phyloP scores from a whole-genome alignment of 2,113 vertebrate species.

The Spheniscus mendiculus region DNA sequence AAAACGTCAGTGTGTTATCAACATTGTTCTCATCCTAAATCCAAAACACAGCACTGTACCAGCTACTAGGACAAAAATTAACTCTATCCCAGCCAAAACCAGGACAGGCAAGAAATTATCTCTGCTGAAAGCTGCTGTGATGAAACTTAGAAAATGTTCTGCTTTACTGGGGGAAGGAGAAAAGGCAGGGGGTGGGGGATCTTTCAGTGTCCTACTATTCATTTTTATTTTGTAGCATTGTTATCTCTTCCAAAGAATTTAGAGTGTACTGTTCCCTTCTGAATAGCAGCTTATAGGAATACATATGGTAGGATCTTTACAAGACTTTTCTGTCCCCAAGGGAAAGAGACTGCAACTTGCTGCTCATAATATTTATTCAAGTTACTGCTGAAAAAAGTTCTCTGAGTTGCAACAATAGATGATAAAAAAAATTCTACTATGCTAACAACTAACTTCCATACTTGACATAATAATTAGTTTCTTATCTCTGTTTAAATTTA shows the following conservation, averaged over 20 bases:
- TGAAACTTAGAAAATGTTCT: slow-evolving; percentile 58
- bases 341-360: neutral
- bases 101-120: slow-evolving; percentile 61
- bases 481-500: neutral
- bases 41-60: too few relatives aligned
- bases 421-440: neutral
- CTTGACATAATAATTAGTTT: neutral
- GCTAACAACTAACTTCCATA: neutral
- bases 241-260: slow-evolving; percentile 27
- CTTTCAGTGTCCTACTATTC: slow-evolving; percentile 16
- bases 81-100: too few relatives aligned
- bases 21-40: too few relatives aligned
- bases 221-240: slow-evolving; percentile 58
- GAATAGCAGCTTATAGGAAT: neutral
- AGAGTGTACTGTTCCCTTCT: slow-evolving; percentile 39
- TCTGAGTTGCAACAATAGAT: neutral
- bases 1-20: too few relatives aligned
- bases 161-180: slow-evolving; percentile 7
- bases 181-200: neutral
- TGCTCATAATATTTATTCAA: neutral
- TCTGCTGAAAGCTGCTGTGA: slow-evolving; percentile 54
- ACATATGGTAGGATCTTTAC: neutral
- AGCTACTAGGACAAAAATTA: too few relatives aligned
- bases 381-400: neutral
- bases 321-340: neutral